Percentiles rank a stretch among this genome's conserved stretches.
phyloP scores from a whole-genome alignment of 1,140 invertebrate genomes.

The Bombus ignitus region DNA sequence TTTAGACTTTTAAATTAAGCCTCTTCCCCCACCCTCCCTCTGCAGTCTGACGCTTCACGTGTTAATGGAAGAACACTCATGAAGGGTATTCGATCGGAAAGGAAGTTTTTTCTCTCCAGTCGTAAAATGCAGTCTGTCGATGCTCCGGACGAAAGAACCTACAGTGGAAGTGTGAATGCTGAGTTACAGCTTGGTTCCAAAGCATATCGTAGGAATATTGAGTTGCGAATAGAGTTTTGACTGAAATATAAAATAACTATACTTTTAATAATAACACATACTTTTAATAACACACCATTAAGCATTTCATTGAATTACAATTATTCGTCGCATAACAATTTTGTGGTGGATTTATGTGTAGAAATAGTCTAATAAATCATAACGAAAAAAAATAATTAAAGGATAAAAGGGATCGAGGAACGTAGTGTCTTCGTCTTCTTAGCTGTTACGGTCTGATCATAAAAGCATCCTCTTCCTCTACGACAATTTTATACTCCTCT shows the following conservation, averaged over 20 bases:
- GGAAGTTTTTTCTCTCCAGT: neutral
- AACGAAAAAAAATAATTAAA: neutral
- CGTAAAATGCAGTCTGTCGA: constrained; percentile 23
- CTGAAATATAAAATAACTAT: neutral
- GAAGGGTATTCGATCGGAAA: constrained; percentile 26
- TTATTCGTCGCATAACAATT: neutral
- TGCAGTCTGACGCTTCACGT: neutral
- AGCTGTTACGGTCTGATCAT: neutral
- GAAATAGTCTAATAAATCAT: neutral
- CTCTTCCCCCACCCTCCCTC: neutral
- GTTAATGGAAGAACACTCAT: constrained; percentile 38
- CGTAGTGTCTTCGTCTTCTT: neutral
- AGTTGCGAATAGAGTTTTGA: neutral
- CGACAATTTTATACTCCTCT: neutral
- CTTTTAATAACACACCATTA: neutral
- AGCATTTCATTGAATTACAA: neutral
- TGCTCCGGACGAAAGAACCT: neutral
- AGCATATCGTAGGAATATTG: neutral
- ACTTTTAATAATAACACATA: neutral
- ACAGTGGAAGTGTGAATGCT: neutral
- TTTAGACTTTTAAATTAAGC: constrained; percentile 48
- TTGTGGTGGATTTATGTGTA: neutral
- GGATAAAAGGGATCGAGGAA: neutral
- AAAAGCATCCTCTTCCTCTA: neutral
- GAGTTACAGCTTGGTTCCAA: neutral